These are phyloP conservation scores for Crossocerus cetratus DNA, from an alignment of 2,888 invertebrate species.

Conservation along the genomic window DNA sequence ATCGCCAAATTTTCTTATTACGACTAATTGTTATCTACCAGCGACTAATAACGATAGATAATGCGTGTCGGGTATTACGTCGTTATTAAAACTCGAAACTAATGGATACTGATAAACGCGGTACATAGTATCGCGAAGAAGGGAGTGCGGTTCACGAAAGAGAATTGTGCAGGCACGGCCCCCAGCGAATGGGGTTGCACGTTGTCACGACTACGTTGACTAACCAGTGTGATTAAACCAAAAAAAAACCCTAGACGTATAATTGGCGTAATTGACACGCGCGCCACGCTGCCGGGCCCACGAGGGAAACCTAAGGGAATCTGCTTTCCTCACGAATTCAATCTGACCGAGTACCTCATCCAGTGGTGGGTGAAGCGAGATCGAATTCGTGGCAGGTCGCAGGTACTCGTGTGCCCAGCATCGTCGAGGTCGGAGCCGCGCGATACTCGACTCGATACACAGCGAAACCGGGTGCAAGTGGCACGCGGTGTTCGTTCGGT, in stretches of 20 bases:
- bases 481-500: constrained; percentile 28
- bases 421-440: not conserved
- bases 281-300: not conserved
- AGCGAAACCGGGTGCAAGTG: not conserved
- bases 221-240: constrained; percentile 53
- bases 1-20: constrained; percentile 63
- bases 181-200: constrained; percentile 36
- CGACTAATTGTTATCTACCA: constrained; percentile 60
- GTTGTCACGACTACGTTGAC: constrained; percentile 47
- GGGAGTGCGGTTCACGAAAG: constrained; percentile 38
- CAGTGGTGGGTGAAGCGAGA: too few relatives aligned
- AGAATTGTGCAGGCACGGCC: constrained; percentile 17
- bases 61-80: constrained; percentile 52
- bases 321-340: not conserved
- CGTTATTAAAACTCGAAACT: constrained; percentile 36
- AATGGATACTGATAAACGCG: constrained; percentile 46
- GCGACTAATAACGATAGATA: constrained; percentile 57
- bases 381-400: too few relatives aligned
- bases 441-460: not conserved
- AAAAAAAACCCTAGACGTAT: not conserved
- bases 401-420: too few relatives aligned
- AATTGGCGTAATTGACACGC: not conserved
- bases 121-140: constrained; percentile 42
- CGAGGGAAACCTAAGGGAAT: not conserved
- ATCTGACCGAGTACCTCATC: not conserved